phyloP scores from a whole-genome alignment of 2,797 vertebrate genomes.

The Amazona ochrocephala region DNA sequence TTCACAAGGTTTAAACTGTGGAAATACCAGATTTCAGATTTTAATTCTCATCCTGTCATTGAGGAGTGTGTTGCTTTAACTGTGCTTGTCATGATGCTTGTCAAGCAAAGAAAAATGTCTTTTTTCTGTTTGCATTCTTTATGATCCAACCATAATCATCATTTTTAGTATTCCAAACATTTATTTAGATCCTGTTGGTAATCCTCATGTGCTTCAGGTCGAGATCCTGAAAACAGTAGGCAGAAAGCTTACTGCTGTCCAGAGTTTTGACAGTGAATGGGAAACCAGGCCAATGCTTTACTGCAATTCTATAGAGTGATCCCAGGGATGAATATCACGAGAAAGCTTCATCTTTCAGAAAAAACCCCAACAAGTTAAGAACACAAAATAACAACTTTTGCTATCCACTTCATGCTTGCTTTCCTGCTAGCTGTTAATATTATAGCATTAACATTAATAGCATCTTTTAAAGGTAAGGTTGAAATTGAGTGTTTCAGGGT shows the following conservation, averaged over 20 bases:
- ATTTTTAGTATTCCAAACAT: background rate
- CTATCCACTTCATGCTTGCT: background rate
- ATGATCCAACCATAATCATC: background rate
- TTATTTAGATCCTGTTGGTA: background rate
- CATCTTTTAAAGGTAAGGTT: background rate
- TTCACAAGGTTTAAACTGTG: background rate
- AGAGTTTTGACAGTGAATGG: background rate
- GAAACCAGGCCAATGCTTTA: background rate
- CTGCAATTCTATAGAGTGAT: background rate
- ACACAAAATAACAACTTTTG: background rate
- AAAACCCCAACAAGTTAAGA: background rate
- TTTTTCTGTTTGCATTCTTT: background rate
- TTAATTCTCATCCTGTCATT: background rate
- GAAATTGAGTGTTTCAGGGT: background rate
- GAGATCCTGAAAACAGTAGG: background rate
- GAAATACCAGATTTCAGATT: background rate
- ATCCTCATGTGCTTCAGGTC: background rate
- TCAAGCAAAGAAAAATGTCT: background rate
- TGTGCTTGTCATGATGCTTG: background rate
- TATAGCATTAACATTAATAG: too few species aligned
- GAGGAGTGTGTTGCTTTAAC: background rate
- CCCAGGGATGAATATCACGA: background rate
- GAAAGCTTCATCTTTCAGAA: background rate
- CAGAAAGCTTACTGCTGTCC: background rate
- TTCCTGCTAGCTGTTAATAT: background rate